These are phyloP conservation scores for Mormyrops attenuatus DNA, from an alignment of 2,797 vertebrate genomes.

Conservation along the genomic window DNA sequence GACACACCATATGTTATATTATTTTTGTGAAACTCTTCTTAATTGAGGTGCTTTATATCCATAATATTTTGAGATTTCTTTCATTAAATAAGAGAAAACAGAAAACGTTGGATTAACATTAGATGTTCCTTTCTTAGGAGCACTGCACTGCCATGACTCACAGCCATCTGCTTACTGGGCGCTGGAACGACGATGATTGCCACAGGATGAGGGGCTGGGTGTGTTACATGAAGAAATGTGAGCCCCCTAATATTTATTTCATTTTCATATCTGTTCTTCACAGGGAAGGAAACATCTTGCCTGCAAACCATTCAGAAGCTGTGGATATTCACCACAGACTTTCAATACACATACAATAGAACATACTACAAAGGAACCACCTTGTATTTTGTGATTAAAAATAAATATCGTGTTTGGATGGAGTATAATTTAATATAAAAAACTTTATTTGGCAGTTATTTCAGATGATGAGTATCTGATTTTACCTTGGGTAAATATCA, in stretches of 20 bases:
- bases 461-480: background rate
- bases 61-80: background rate
- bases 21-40: background rate
- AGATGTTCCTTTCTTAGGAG: slow-evolving; percentile 48
- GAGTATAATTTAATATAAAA: background rate
- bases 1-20: background rate
- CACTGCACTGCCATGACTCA: slow-evolving; percentile 61
- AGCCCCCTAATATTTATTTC: slow-evolving; percentile 22
- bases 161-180: slow-evolving; percentile 46
- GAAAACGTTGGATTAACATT: background rate
- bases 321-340: background rate
- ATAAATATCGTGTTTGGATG: background rate
- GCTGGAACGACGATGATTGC: slow-evolving; percentile 66
- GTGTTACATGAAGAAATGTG: slow-evolving; percentile 67
- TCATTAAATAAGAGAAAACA: background rate
- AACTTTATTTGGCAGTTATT: background rate
- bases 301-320: background rate
- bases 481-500: background rate
- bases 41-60: background rate
- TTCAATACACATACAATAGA: background rate
- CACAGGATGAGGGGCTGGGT: slow-evolving; percentile 54
- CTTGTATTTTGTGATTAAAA: background rate
- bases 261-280: background rate
- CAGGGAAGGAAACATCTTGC: background rate
- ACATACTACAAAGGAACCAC: background rate